Base-by-base conservation (phyloP, 2,888 invertebrate species). In the Lordiphosa andalusiaca region DNA sequence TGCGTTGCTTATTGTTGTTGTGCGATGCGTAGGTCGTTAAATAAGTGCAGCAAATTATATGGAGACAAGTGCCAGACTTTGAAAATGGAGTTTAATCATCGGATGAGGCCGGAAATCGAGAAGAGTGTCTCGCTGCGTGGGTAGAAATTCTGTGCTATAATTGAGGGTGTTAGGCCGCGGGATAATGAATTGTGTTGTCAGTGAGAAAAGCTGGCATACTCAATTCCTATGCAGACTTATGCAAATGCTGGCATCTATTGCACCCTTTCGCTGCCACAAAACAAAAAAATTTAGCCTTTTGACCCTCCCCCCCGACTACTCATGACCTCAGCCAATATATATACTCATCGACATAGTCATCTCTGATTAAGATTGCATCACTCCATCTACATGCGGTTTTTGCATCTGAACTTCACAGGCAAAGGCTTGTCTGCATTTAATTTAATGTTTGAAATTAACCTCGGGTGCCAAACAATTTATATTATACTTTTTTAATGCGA, bases 1-100 rank as follows among this genome's bases (percentile, higher is more conserved):
- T 69, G 70, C 41, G 62, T 67, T 77, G 67, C 61, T 64, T 58
- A 39, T 49, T 49, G 35, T 37, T 19, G 60, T 52, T 19, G 19
- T 47, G 38, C 59, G 61, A 59, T 78, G 77, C 77, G 77, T 77
- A 80, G 77, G 83, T 30, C 36, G 80, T 49, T 77, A 77, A 77
- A 77, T 77, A 83, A 77, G 83, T 83, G 77, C 77, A 67, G 73
- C 76, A 77, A 77, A 77, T 77, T 77, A 77, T 82, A 78, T 75
- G 76, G 70, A 67, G 73, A 77, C 77, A 77, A 77, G 77, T 77
- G 77, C 66, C 66, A 54, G 12, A 12, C 44, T 35, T 53, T 37
- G 42, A 58, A 52, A 9, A n/a, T n/a, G 23, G 21, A 21, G 21
- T 21, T 21, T 21, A 21, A 21, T 21, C 21, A 21, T 21, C 12